A percentile compares a stretch with the other conserved stretches of the same genome.
Conservation (phyloP, 2,888 invertebrate genomes). For the Mayetiola destructor region DNA sequence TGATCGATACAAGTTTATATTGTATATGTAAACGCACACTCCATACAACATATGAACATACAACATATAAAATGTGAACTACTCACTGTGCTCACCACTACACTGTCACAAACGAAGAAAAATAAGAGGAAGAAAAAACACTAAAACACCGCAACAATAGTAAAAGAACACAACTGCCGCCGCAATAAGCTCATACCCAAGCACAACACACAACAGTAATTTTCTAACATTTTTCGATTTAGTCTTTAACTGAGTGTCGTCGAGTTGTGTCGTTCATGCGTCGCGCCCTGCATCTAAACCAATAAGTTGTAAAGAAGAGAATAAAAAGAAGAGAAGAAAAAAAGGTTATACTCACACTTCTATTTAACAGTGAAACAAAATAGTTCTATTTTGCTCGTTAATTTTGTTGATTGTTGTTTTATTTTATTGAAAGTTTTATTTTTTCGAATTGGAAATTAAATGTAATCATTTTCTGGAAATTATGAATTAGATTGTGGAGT, state of each 20-base stretch:
- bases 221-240: conserved; percentile 8
- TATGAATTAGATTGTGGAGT: not conserved
- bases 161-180: not conserved
- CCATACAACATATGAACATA: not conserved
- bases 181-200: conserved; percentile 1
- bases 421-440: not conserved
- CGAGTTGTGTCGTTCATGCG: conserved; percentile 10
- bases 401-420: not conserved
- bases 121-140: not conserved
- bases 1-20: too few relatives aligned
- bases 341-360: not conserved
- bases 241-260: conserved; percentile 12
- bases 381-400: not conserved
- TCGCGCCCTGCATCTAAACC: not conserved
- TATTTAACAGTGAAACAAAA: too few relatives aligned
- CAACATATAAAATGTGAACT: too few relatives aligned
- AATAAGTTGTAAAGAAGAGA: not conserved
- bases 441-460: not conserved
- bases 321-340: not conserved
- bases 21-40: too few relatives aligned
- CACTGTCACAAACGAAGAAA: not conserved
- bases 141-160: not conserved
- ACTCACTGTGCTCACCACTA: not conserved
- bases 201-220: conserved; percentile 9
- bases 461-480: not conserved